Percentiles rank a stretch among this genome's conserved stretches.
Evolutionary conservation across 1,140 invertebrate species (phyloP).

Genomic region (Stegodyphus dumicola): DNA sequence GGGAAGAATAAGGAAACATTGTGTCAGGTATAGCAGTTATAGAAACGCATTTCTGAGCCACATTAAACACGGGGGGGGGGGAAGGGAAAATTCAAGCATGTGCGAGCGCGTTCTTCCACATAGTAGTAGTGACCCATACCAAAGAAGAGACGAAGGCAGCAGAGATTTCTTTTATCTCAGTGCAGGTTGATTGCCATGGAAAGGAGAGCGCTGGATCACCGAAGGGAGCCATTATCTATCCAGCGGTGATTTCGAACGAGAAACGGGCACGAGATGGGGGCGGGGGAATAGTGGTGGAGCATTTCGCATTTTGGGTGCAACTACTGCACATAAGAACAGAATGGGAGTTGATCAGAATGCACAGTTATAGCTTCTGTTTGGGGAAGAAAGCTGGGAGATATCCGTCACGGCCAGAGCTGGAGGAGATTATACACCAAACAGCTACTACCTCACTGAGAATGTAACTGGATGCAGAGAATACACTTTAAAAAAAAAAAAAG

Average conservation of each 20-base stretch:
- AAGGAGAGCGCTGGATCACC: slow-evolving; percentile 13
- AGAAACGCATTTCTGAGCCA: slow-evolving; percentile 46
- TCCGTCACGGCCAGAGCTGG: slow-evolving; percentile 34
- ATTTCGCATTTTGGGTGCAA: slow-evolving; percentile 7
- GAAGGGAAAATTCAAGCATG: background rate
- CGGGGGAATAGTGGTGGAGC: background rate
- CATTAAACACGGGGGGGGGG: slow-evolving; percentile 20
- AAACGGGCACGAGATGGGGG: background rate
- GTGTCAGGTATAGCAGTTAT: slow-evolving; percentile 54
- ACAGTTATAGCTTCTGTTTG: slow-evolving; percentile 48
- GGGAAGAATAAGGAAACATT: slow-evolving; percentile 45
- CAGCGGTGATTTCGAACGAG: slow-evolving; percentile 44
- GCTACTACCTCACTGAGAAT: too few relatives aligned
- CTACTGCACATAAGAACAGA: background rate
- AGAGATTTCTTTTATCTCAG: slow-evolving; percentile 55
- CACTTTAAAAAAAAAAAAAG: too few relatives aligned
- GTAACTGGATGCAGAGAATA: too few relatives aligned
- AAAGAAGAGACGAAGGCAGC: background rate
- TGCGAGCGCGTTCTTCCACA: background rate
- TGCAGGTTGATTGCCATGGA: slow-evolving; percentile 46
- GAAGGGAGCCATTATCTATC: slow-evolving; percentile 57
- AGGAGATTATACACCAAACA: too few relatives aligned
- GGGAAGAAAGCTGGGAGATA: slow-evolving; percentile 12
- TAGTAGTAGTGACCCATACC: too few relatives aligned
- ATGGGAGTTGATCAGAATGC: slow-evolving; percentile 60